Conservation (phyloP, 2,888 invertebrate species). For the Rhaphigaster nebulosa region DNA sequence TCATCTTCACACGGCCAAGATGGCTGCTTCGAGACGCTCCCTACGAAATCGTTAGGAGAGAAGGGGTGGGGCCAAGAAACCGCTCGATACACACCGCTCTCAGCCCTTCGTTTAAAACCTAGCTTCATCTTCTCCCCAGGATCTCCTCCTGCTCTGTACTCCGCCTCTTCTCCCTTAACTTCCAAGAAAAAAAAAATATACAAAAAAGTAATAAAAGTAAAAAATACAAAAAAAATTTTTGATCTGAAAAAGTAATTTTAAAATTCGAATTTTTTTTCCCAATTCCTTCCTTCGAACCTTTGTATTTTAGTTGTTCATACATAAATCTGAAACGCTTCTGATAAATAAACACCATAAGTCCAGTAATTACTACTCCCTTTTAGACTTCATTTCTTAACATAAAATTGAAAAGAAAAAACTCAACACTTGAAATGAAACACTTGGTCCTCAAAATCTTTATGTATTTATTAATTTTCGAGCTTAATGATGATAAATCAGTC, state of each 20-base stretch:
- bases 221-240: background rate
- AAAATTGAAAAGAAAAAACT: too few species aligned
- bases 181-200: background rate
- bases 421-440: too few species aligned
- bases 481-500: too few species aligned
- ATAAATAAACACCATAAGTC: too few species aligned
- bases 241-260: background rate
- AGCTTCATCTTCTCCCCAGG: background rate
- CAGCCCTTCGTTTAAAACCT: conserved; percentile 53
- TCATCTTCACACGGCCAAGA: conserved; percentile 64
- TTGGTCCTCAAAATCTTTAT: too few species aligned
- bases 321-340: too few species aligned
- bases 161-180: background rate
- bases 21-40: conserved; percentile 59
- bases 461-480: too few species aligned
- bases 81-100: conserved; percentile 54
- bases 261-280: background rate
- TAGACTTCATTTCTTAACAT: too few species aligned
- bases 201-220: background rate
- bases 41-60: conserved; percentile 51
- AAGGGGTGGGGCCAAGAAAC: conserved; percentile 54
- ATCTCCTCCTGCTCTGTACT: background rate
- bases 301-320: too few species aligned
- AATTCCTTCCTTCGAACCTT: background rate
- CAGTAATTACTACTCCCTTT: too few species aligned